phyloP scores from a whole-genome alignment of 2,797 vertebrate species.

The Centroberyx gerrardi region DNA sequence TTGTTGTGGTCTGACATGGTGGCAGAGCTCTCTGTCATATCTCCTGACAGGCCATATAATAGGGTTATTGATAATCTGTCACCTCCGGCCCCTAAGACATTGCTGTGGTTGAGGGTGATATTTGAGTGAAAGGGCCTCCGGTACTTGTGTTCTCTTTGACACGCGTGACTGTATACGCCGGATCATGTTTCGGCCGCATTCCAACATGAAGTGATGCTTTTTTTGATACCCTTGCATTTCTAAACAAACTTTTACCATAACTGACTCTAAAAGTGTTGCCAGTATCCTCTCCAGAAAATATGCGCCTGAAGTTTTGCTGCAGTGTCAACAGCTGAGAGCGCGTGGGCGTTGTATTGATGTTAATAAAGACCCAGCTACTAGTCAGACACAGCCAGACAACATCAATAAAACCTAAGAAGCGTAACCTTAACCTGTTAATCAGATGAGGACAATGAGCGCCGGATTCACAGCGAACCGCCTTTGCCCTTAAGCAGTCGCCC shows the following conservation, averaged over 20 bases:
- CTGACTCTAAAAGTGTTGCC: slow-evolving; percentile 2
- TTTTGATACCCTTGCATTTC: slow-evolving; percentile 35
- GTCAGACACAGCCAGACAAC: slow-evolving; percentile 4
- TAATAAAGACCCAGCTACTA: slow-evolving; percentile 1
- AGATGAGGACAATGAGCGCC: background rate
- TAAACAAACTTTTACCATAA: slow-evolving; percentile 26
- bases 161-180: background rate
- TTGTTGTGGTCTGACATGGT: slow-evolving; percentile 48
- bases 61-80: slow-evolving; percentile 79
- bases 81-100: slow-evolving; percentile 55
- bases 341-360: slow-evolving; percentile 32
- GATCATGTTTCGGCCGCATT: background rate
- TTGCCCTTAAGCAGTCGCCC: slow-evolving; percentile 6
- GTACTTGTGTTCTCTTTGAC: slow-evolving; percentile 9
- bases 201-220: background rate
- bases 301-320: background rate
- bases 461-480: background rate
- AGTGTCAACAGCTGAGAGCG: background rate
- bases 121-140: slow-evolving; percentile 57
- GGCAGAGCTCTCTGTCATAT: slow-evolving; percentile 58
- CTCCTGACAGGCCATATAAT: slow-evolving; percentile 71
- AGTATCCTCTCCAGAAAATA: background rate
- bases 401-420: slow-evolving; percentile 18
- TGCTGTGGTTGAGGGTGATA: slow-evolving; percentile 59
- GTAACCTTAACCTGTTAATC: slow-evolving; percentile 15